Percentiles rank a stretch among this genome's conserved stretches.
Evolutionary conservation across 2,888 invertebrate genomes (phyloP).

Genomic region (Spilosoma lubricipeda): DNA sequence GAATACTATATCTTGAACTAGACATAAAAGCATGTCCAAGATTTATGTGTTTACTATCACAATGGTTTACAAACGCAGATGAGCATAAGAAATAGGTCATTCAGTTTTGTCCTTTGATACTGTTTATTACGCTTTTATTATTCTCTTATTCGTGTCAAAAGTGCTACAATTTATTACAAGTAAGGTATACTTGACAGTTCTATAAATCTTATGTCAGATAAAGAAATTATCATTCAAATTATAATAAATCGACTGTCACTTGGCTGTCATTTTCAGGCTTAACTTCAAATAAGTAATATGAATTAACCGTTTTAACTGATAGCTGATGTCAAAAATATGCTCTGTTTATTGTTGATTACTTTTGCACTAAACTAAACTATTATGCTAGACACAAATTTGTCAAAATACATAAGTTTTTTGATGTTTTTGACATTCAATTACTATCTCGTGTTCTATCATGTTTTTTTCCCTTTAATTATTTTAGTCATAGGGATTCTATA

Average conservation of each 20-base stretch:
- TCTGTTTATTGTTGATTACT: not conserved
- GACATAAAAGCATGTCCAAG: slow-evolving; percentile 50
- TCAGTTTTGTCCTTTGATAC: slow-evolving; percentile 42
- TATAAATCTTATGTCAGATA: slow-evolving; percentile 2
- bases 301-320: not conserved
- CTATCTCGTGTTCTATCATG: too few species aligned
- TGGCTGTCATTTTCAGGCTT: not conserved
- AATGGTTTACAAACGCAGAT: slow-evolving; percentile 51
- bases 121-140: not conserved
- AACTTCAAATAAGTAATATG: slow-evolving; percentile 4
- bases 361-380: not conserved
- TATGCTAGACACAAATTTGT: not conserved
- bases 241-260: not conserved
- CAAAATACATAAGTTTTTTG: too few species aligned
- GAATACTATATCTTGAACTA: slow-evolving; percentile 30
- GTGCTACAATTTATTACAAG: not conserved
- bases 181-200: not conserved
- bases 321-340: not conserved
- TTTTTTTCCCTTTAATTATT: too few species aligned
- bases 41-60: slow-evolving; percentile 60
- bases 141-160: not conserved
- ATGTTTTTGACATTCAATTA: too few species aligned
- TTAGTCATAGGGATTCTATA: too few species aligned
- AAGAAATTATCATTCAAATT: slow-evolving; percentile 5
- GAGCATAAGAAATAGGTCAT: slow-evolving; percentile 50